phyloP scores from a whole-genome alignment of 2,113 vertebrate species.

The Motacilla alba region DNA sequence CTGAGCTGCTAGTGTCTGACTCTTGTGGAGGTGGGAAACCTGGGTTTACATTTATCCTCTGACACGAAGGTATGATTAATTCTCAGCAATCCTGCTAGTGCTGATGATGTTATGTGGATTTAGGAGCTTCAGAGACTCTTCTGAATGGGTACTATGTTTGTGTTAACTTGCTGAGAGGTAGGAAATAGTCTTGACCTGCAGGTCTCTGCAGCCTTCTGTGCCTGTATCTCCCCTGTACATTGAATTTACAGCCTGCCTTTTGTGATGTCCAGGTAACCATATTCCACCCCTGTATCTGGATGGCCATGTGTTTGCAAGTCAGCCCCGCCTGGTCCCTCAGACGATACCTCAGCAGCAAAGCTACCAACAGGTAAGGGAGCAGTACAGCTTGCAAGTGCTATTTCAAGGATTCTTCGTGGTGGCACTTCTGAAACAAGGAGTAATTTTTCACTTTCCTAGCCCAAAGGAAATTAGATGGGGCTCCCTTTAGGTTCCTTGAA shows the following conservation, averaged over 20 bases:
- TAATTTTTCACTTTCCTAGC: background rate
- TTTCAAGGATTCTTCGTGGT: background rate
- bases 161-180: background rate
- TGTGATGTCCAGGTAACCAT: conserved; percentile 84
- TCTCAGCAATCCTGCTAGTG: background rate
- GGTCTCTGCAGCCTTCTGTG: background rate
- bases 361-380: conserved; percentile 87
- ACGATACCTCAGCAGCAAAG: conserved; percentile 95
- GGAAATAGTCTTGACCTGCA: background rate
- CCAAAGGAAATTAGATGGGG: background rate
- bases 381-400: background rate
- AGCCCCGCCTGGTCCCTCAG: conserved; percentile 92
- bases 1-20: background rate
- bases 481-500: background rate
- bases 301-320: conserved; percentile 93
- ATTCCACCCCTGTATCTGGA: conserved; percentile 95
- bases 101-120: background rate
- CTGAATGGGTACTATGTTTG: background rate
- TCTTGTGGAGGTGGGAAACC: background rate
- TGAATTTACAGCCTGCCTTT: background rate
- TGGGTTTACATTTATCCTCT: background rate
- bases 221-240: background rate
- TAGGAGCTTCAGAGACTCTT: background rate
- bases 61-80: background rate
- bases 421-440: background rate